Evolutionary conservation across 2,113 vertebrate species (phyloP), one percentile per base, ranked within the genome.

Genomic region (Nansenia antarctica): DNA sequence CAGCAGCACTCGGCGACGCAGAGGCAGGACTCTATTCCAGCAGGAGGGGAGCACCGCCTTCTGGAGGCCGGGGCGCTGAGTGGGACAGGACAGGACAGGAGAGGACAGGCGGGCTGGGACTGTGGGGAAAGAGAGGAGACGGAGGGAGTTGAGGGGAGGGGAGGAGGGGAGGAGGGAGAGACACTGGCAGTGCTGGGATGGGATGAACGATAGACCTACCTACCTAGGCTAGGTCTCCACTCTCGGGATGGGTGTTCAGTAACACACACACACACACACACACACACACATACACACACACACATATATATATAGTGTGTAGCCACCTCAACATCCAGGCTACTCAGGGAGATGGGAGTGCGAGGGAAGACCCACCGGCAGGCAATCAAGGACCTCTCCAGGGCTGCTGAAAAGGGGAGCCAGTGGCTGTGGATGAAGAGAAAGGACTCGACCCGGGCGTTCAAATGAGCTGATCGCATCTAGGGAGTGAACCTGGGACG

Each of bases 1-100:
- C 42, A 69, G 65, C 14, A 9, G 35, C 59, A 62, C 14, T 35
- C 31, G 39, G 15, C 47, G 66, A 78, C 27, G 70, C 76, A 65
- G 27, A 69, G 80, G 77, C 69, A 69, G 84, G 73, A 86, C 80
- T 84, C 68, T 55, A 57, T 83, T 77, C 2, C 27, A 64, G 62
- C 49, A 74, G 67, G 69, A 70, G 74, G 78, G 80, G 77, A 61
- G 34, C 71, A 2, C 66, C 65, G 65, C 35, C 45, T 75, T 62
- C 62, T 3, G 37, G 42, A 69, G 73, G 72, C 20, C 64, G 62
- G 27, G 14, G 14, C 31, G 62, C 55, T 61, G 35, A 65, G 54
- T 9, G 22, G 32, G 26, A 66, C 27, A 18, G 60, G 69, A 63
- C 62, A 47, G 35, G 54, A 68, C 29, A 31, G 7, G 55, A 67